Evolutionary conservation across 2,113 vertebrate genomes (phyloP), one percentile per base, ranked within the genome.

Genomic region (Bubo bubo): DNA sequence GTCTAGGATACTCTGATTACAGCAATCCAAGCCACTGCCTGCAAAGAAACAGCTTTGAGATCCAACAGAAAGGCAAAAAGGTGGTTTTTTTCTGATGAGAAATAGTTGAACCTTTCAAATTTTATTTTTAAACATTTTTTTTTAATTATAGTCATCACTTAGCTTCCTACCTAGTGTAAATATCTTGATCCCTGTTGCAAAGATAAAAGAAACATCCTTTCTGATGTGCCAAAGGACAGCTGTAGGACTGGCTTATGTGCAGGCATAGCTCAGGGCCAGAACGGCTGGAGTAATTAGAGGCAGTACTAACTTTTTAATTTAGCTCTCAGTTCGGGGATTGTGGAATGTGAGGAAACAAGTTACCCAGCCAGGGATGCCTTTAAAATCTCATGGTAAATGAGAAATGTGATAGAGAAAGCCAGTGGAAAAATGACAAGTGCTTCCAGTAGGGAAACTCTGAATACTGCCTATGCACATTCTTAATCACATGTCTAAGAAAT

Each of bases 381-480:
- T 28, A 68, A 79, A 73, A 76, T 26, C 71, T 50, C 59, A 9
- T 1, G 10, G 64, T 32, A 87, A 85, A 73, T 10, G 50, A 52
- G 67, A 83, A 80, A 93, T 10, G 32, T 6, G 32, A 66, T 5
- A 83, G 70, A 90, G 60, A 76, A 70, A 88, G 23, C 2, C 79
- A 64, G 32, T 14, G 50, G 58, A 64, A 86, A 75, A 53, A 55
- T 12, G 32, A 14, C 34, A 55, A 72, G 52, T 50, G 47, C 66
- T 87, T 76, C 91, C 95, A 74, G 63, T 10, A 56, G 53, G 49
- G 66, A 64, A 91, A 63, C 60, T 71, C 6, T 68, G 45, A 72
- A 30, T 12, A 45, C 2, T 37, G 49, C 39, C 72, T 45, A 3
- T 4, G n/a, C 41, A 43, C 23, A 37, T 28, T 23, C 63, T 11